Evolutionary conservation across 2,888 invertebrate species (phyloP).

Genomic region (Mythimna lalbum): DNA sequence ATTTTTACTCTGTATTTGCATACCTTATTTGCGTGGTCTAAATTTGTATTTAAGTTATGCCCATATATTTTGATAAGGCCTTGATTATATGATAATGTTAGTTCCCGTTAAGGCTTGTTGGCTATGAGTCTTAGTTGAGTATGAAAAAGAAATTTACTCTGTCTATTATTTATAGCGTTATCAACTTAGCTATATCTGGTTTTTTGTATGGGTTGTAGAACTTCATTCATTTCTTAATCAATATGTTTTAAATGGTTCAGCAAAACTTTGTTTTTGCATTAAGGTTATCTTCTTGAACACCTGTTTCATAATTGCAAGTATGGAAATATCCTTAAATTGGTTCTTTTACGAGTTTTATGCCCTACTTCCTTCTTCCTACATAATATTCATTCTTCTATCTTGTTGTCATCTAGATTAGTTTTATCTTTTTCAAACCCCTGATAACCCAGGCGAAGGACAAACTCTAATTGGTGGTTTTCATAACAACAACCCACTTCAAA

Average conservation of each 20-base stretch:
- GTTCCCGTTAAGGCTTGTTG: conserved; percentile 30
- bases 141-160: conserved; percentile 8
- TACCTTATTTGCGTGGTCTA: conserved; percentile 50
- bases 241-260: background rate
- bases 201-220: background rate
- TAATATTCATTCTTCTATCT: background rate
- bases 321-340: background rate
- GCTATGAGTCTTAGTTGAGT: background rate
- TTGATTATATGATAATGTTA: conserved; percentile 50
- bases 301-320: too few species aligned
- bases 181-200: background rate
- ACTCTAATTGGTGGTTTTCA: conserved; percentile 10
- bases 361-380: background rate
- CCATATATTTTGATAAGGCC: conserved; percentile 51
- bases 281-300: background rate
- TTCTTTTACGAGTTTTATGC: too few species aligned
- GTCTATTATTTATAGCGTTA: background rate
- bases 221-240: background rate
- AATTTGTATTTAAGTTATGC: conserved; percentile 51
- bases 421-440: background rate
- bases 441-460: background rate
- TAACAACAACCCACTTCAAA: conserved; percentile 8
- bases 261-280: background rate
- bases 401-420: background rate
- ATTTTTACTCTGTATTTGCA: conserved; percentile 47